Percentiles rank a stretch among this genome's conserved stretches.
These are phyloP conservation scores for Scaptomyza flava DNA, from an alignment of 2,888 invertebrate species.

Conservation along the genomic window DNA sequence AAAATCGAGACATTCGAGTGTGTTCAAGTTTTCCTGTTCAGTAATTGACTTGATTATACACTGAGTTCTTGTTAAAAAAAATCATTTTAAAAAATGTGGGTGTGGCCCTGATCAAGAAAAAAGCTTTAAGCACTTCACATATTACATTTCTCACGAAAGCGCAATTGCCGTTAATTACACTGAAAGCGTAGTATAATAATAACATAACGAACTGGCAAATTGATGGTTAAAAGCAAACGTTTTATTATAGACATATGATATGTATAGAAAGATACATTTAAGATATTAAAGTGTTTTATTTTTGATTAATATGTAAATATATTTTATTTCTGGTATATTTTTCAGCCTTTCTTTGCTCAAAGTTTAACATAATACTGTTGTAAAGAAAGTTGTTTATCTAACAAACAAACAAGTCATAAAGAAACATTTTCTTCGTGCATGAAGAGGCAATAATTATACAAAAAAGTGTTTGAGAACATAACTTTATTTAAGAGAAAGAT, in stretches of 20 bases:
- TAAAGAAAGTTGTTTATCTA: too few relatives aligned
- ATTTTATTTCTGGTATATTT: too few relatives aligned
- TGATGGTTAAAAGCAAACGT: background rate
- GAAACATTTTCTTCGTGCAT: too few relatives aligned
- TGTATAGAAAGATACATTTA: background rate
- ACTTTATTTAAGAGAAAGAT: too few relatives aligned
- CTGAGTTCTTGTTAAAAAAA: background rate
- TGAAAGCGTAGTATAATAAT: background rate
- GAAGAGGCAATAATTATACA: too few relatives aligned
- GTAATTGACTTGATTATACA: constrained; percentile 2
- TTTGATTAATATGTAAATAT: too few relatives aligned
- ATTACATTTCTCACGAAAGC: background rate
- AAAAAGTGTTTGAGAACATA: too few relatives aligned
- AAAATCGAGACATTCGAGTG: background rate
- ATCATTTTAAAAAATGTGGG: background rate
- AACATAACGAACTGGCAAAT: background rate
- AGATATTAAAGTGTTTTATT: background rate
- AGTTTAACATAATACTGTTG: too few relatives aligned
- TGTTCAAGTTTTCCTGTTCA: background rate
- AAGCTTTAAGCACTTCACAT: background rate
- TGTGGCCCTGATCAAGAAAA: background rate
- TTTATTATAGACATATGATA: background rate
- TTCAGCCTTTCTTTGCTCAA: too few relatives aligned
- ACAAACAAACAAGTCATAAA: too few relatives aligned
- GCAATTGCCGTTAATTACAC: background rate